Evolutionary conservation across 2,888 invertebrate genomes (phyloP).

Genomic region (Petrolisthes cinctipes): DNA sequence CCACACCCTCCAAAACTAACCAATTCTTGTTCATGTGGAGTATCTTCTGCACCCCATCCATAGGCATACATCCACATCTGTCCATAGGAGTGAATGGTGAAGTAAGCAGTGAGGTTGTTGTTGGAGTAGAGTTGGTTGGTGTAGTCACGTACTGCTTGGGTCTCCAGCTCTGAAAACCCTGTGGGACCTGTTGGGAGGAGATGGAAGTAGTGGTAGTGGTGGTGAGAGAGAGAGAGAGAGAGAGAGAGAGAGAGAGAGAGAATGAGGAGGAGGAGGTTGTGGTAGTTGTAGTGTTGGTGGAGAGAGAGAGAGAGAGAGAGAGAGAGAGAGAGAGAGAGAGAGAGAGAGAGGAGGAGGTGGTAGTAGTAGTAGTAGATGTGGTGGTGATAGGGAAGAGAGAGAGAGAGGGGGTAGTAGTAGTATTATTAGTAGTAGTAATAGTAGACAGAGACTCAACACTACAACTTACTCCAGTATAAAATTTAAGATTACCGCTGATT

Average conservation of each 20-base stretch:
- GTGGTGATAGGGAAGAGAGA: not conserved
- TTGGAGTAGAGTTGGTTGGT: constrained; percentile 71
- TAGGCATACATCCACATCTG: constrained; percentile 71
- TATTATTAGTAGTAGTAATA: not conserved
- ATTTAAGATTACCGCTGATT: too few relatives aligned
- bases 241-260: not conserved
- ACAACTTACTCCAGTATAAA: too few relatives aligned
- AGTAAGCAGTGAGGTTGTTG: constrained; percentile 67
- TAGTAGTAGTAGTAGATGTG: too few relatives aligned
- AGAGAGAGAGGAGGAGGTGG: too few relatives aligned
- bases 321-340: too few relatives aligned
- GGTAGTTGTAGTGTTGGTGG: not conserved
- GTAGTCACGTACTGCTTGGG: constrained; percentile 77
- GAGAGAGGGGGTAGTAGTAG: not conserved
- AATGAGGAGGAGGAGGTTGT: not conserved
- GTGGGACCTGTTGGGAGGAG: constrained; percentile 68
- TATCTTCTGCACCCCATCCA: constrained; percentile 69
- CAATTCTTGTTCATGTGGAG: constrained; percentile 68
- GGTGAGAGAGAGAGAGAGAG: too few relatives aligned
- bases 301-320: too few relatives aligned
- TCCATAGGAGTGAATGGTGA: constrained; percentile 71
- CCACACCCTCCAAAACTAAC: constrained; percentile 31
- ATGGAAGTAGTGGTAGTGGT: not conserved
- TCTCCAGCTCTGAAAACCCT: constrained; percentile 79
- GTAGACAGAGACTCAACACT: too few relatives aligned